Conservation (phyloP, 2,113 vertebrate species). For the Phycodurus eques region DNA sequence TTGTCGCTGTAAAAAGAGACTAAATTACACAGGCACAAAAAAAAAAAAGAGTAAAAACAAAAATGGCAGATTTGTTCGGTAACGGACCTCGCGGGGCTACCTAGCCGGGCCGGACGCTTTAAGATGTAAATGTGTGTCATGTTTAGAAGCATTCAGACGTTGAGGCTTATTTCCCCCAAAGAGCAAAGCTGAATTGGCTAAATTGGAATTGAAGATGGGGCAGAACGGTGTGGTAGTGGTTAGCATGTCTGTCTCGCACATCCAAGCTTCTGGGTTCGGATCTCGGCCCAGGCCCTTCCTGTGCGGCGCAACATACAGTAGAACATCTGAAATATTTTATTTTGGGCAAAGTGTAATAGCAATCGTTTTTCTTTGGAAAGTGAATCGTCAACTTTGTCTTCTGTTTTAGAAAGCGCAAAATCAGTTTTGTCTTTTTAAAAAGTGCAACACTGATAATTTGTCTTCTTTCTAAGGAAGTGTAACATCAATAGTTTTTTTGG, state of each 20-base stretch:
- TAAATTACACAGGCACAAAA: slow-evolving; percentile 41
- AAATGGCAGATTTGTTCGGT: slow-evolving; percentile 33
- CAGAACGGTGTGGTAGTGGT: background rate
- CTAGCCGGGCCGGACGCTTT: slow-evolving; percentile 9
- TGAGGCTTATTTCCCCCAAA: background rate
- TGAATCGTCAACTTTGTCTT: no score
- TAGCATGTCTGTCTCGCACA: background rate
- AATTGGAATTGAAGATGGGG: background rate
- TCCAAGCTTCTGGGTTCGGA: background rate
- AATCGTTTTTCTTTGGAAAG: no score
- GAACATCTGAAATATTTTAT: background rate
- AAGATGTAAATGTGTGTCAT: slow-evolving; percentile 2
- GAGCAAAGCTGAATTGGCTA: background rate
- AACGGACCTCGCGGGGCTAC: slow-evolving; percentile 34
- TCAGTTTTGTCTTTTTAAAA: no score
- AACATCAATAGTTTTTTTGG: no score
- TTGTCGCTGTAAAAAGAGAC: slow-evolving; percentile 42
- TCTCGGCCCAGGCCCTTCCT: background rate
- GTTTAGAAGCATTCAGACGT: background rate
- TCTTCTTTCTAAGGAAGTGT: no score
- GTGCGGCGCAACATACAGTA: background rate
- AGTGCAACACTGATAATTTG: no score
- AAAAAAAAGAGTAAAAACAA: slow-evolving; percentile 8
- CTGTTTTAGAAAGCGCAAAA: no score
- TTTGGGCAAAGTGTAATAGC: background rate